A percentile compares a stretch with the other conserved stretches of the same genome.
Evolutionary conservation across 2,113 vertebrate species (phyloP).

Genomic region (Zeus faber): DNA sequence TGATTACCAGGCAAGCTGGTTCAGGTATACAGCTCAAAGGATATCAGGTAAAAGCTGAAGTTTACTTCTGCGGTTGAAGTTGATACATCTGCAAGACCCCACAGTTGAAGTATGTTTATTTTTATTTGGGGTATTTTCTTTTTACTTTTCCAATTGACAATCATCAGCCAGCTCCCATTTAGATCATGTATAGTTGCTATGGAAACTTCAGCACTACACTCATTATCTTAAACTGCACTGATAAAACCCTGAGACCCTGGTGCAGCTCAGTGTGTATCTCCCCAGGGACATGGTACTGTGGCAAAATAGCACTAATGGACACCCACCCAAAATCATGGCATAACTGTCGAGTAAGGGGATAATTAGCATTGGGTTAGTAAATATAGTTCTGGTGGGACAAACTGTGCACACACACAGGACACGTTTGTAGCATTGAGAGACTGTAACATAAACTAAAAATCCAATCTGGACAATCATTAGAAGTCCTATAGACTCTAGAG

Average conservation of each 20-base stretch:
- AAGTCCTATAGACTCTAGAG: no score
- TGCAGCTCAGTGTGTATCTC: constrained; percentile 46
- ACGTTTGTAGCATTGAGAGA: constrained; percentile 27
- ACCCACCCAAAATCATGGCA: constrained; percentile 42
- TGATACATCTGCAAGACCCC: no score
- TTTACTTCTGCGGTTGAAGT: no score
- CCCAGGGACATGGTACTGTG: constrained; percentile 33
- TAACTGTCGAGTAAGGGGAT: constrained; percentile 47
- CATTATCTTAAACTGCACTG: constrained; percentile 59
- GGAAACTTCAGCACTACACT: constrained; percentile 68
- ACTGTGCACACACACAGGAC: constrained; percentile 44
- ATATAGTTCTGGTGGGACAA: constrained; percentile 47
- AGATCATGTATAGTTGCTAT: constrained; percentile 72
- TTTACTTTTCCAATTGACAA: no score
- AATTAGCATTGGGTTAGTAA: constrained; percentile 55
- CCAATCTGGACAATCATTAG: constrained; percentile 31
- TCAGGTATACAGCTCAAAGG: no score
- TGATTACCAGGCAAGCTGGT: no score
- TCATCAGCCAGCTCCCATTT: background rate
- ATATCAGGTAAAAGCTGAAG: no score
- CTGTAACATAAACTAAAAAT: constrained; percentile 40
- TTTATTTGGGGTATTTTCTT: no score
- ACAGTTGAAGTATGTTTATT: no score
- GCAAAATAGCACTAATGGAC: constrained; percentile 58
- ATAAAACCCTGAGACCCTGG: constrained; percentile 45